These are phyloP conservation scores for Clupea harengus DNA, from an alignment of 2,113 vertebrate genomes.

Conservation along the genomic window DNA sequence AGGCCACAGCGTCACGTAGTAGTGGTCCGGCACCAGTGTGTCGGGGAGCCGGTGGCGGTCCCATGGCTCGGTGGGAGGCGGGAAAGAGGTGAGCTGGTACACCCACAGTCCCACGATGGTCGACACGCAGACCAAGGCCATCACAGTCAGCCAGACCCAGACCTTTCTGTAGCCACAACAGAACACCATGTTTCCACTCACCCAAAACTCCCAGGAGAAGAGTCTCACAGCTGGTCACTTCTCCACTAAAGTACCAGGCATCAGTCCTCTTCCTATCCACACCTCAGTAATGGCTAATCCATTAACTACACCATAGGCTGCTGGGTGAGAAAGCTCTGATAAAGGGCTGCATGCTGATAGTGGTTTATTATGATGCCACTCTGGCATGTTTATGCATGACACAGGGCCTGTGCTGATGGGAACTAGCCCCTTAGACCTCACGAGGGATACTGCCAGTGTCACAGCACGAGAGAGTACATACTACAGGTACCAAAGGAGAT, in stretches of 20 bases:
- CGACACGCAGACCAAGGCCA: constrained; percentile 59
- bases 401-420: background rate
- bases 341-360: background rate
- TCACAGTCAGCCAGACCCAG: constrained; percentile 64
- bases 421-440: background rate
- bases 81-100: constrained; percentile 20
- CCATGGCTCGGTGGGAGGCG: constrained; percentile 35
- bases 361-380: background rate
- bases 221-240: background rate
- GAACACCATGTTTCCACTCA: constrained; percentile 68
- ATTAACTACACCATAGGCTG: constrained; percentile 5
- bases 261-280: constrained; percentile 11
- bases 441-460: background rate
- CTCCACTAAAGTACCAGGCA: background rate
- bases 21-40: constrained; percentile 65
- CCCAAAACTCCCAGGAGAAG: background rate
- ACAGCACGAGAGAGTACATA: background rate
- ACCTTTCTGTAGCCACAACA: constrained; percentile 76
- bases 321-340: background rate
- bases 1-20: constrained; percentile 77
- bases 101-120: constrained; percentile 80
- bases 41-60: constrained; percentile 67
- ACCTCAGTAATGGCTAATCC: constrained; percentile 12
- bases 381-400: constrained; percentile 32
- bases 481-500: no score